Evolutionary conservation across 2,888 invertebrate species (phyloP).

Genomic region (Scaptomyza reducta): DNA sequence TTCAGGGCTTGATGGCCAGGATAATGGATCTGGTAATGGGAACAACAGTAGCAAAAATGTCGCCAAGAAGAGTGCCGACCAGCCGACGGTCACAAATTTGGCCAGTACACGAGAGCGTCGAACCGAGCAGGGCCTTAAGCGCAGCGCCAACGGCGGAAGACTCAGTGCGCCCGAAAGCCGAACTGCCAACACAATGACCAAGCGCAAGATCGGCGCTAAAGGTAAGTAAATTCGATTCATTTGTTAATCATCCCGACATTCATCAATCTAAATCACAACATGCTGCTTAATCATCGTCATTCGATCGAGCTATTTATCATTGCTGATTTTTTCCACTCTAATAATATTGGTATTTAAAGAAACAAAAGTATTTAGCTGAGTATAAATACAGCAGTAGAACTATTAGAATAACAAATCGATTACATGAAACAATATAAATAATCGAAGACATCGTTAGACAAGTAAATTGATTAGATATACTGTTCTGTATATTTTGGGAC

Average conservation of each 20-base stretch:
- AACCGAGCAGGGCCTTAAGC: constrained; percentile 57
- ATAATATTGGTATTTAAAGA: not conserved
- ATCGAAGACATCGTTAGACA: not conserved
- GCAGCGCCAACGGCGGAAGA: constrained; percentile 48
- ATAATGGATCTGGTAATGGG: constrained; percentile 35
- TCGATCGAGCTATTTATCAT: constrained; percentile 1
- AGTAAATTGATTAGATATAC: not conserved
- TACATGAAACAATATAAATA: not conserved
- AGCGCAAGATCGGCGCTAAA: constrained; percentile 77
- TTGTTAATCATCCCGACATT: constrained; percentile 18
- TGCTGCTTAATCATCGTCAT: constrained; percentile 30
- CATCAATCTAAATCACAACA: constrained; percentile 26
- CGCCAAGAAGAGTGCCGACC: constrained; percentile 76
- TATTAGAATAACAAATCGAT: not conserved
- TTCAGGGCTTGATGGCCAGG: constrained; percentile 47
- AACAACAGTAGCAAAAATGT: constrained; percentile 71
- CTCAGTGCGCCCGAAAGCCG: constrained; percentile 52
- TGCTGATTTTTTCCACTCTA: not conserved
- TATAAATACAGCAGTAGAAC: not conserved
- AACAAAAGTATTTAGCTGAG: no score
- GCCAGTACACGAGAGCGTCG: constrained; percentile 67
- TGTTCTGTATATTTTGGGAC: not conserved
- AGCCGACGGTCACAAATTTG: constrained; percentile 41
- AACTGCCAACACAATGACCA: constrained; percentile 49
- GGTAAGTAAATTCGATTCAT: constrained; percentile 61